Percentiles rank a stretch among this genome's conserved stretches.
These are phyloP conservation scores for Pan troglodytes DNA, from an alignment of 2,113 vertebrate species.

Conservation along the genomic window NHGRI_mPanTro3-v2.1_pri NC_072410.2:61852501-61853000, in stretches of 20 bases:
- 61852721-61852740: not conserved
- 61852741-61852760: not conserved
- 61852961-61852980: slow-evolving; percentile 61
- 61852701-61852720: not conserved
- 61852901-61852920: not conserved
- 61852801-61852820: not conserved
- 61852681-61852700: not conserved
- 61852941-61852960: slow-evolving; percentile 15
- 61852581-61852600: not conserved
- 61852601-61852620: not conserved
- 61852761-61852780: not conserved
- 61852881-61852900: not conserved
- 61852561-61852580: not conserved
- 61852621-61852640: not conserved
- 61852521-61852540: not conserved
- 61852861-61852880: not conserved
- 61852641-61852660: not conserved
- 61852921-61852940: slow-evolving; percentile 47
- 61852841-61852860: not conserved
- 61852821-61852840: not conserved
- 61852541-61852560: not conserved
- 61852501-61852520: not conserved
- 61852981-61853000: slow-evolving; percentile 53
- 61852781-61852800: not conserved
- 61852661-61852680: not conserved